Evolutionary conservation across 2,113 vertebrate genomes (phyloP).

Genomic region (Lepus europaeus): DNA sequence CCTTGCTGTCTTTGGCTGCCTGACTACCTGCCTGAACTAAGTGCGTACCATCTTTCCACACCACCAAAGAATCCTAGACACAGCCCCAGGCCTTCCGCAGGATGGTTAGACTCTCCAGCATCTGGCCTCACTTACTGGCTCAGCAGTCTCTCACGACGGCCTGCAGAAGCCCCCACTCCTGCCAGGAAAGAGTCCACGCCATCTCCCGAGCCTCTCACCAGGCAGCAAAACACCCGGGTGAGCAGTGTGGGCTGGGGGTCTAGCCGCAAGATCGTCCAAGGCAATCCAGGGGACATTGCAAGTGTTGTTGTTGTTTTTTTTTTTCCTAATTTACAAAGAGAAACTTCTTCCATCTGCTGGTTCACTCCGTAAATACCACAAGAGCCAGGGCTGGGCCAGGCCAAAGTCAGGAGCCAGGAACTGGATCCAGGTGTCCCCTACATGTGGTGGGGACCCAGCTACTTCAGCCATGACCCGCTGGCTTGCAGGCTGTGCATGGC

Average conservation of each 20-base stretch:
- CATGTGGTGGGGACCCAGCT: too few relatives aligned
- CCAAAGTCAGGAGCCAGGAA: too few relatives aligned
- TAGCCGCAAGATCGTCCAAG: background rate
- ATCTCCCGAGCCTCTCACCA: background rate
- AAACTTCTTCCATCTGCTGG: too few relatives aligned
- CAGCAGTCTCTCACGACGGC: background rate
- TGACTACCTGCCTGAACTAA: conserved; percentile 7
- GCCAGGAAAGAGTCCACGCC: background rate
- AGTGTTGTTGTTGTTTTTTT: too few relatives aligned
- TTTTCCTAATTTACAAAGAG: too few relatives aligned
- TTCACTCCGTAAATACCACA: too few relatives aligned
- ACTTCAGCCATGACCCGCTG: too few relatives aligned
- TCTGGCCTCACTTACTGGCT: background rate
- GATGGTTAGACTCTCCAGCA: background rate
- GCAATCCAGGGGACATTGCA: background rate
- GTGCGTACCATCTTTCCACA: background rate
- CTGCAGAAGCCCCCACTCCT: background rate
- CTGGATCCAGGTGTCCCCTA: too few relatives aligned
- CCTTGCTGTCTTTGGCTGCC: background rate
- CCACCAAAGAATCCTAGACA: background rate
- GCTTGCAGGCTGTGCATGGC: too few relatives aligned
- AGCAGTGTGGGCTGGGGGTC: background rate
- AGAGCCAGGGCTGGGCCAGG: too few relatives aligned
- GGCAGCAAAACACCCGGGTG: background rate
- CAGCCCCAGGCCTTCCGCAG: background rate